Conservation (phyloP, 64 coral and sea anemone species). For the Astreopora myriophthalma region DNA sequence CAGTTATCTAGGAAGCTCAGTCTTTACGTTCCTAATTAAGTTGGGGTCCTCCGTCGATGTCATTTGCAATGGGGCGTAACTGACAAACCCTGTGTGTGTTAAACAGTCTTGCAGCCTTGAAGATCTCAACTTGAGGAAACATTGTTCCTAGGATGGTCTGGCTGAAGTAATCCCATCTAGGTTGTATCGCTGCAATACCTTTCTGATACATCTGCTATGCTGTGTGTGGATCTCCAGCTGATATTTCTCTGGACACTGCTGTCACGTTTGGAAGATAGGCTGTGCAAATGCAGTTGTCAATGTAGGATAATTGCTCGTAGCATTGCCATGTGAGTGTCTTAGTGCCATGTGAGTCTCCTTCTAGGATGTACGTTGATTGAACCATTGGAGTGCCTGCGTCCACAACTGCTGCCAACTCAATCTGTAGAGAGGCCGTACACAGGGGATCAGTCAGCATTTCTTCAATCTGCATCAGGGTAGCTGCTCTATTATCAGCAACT, state of each 20-base stretch:
- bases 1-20: conserved; percentile 54
- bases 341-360: no score
- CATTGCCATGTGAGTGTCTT: conserved; percentile 19
- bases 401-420: conserved; percentile 66
- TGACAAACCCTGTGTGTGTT: background rate
- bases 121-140: background rate
- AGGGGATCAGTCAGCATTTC: conserved; percentile 22
- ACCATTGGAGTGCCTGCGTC: conserved; percentile 68
- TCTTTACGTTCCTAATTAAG: conserved; percentile 37
- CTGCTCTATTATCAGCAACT: conserved; percentile 44
- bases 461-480: conserved; percentile 53
- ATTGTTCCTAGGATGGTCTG: conserved; percentile 13
- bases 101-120: background rate
- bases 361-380: conserved; percentile 43
- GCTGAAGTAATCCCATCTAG: conserved; percentile 59
- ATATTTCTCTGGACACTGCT: conserved; percentile 40
- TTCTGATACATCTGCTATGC: conserved; percentile 44
- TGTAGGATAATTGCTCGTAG: conserved; percentile 12
- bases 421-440: conserved; percentile 13
- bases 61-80: conserved; percentile 58
- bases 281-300: background rate
- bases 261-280: conserved; percentile 1
- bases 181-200: conserved; percentile 42
- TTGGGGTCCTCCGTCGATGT: conserved; percentile 34
- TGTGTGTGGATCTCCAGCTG: conserved; percentile 19